Percentiles rank a stretch among this genome's conserved stretches.
These are phyloP conservation scores for Drosophila flavopinicola DNA, from an alignment of 2,888 invertebrate genomes.

Conservation along the genomic window DNA sequence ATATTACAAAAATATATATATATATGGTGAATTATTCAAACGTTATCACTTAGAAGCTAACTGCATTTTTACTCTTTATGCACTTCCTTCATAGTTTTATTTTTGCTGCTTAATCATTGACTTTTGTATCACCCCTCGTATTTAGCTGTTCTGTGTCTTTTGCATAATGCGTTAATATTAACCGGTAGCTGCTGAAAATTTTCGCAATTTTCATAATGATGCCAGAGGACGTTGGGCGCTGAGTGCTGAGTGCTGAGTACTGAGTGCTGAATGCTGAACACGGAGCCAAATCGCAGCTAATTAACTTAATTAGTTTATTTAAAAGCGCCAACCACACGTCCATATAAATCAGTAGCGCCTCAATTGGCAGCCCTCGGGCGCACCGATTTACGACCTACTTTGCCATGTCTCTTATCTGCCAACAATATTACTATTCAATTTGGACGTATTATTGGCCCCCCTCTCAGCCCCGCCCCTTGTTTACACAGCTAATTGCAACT, in stretches of 20 bases:
- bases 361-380: conserved; percentile 31
- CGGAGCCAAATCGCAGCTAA: conserved; percentile 69
- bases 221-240: conserved; percentile 26
- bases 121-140: conserved; percentile 7
- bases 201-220: conserved; percentile 75
- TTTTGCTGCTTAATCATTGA: not conserved
- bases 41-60: too few relatives aligned
- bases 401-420: not conserved
- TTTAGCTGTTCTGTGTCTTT: conserved; percentile 41
- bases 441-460: conserved; percentile 6
- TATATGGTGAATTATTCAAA: not conserved
- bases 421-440: conserved; percentile 27
- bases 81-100: too few relatives aligned
- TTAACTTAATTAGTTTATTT: conserved; percentile 76
- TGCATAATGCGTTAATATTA: conserved; percentile 76
- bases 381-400: conserved; percentile 48
- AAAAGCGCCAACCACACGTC: conserved; percentile 40
- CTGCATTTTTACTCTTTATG: too few relatives aligned
- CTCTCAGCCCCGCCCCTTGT: conserved; percentile 18
- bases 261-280: conserved; percentile 12
- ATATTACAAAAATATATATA: too few relatives aligned
- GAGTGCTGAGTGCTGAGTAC: conserved; percentile 13
- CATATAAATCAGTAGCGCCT: conserved; percentile 45
- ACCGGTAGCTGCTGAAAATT: conserved; percentile 70
- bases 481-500: conserved; percentile 54